These are phyloP conservation scores for Phyllotreta cruciferae DNA, from an alignment of 2,888 invertebrate species.

Conservation along the genomic window DNA sequence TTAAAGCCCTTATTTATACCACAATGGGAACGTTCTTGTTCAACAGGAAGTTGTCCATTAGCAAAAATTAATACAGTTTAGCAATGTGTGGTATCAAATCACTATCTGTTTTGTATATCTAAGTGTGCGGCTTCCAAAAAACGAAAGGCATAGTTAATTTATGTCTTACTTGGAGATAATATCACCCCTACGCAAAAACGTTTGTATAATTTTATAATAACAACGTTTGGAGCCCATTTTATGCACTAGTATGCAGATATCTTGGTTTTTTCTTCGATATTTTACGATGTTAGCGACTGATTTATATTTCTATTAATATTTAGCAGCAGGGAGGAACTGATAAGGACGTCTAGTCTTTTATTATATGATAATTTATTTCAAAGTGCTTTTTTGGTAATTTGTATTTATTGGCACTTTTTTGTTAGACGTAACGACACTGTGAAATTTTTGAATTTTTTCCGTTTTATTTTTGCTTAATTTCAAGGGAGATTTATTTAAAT, in stretches of 20 bases:
- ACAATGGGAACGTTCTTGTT: slow-evolving; percentile 13
- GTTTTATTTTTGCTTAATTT: no score
- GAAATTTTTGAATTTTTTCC: no score
- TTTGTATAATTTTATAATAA: slow-evolving; percentile 39
- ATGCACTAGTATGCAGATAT: slow-evolving; percentile 30
- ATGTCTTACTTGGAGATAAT: slow-evolving; percentile 39
- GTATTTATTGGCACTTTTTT: slow-evolving; percentile 9
- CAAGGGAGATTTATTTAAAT: no score
- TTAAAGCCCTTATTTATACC: slow-evolving; percentile 6
- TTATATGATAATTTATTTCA: slow-evolving; percentile 12
- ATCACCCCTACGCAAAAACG: slow-evolving; percentile 42
- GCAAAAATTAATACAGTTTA: slow-evolving; percentile 49
- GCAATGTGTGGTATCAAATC: slow-evolving; percentile 45
- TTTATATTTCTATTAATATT: slow-evolving; percentile 28
- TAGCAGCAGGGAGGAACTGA: slow-evolving; percentile 19
- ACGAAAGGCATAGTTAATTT: slow-evolving; percentile 37
- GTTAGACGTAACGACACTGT: background rate
- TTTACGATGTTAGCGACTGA: slow-evolving; percentile 21
- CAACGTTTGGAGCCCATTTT: slow-evolving; percentile 26
- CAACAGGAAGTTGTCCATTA: slow-evolving; percentile 46
- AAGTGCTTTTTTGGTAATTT: slow-evolving; percentile 8
- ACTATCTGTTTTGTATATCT: slow-evolving; percentile 45
- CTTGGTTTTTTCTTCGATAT: slow-evolving; percentile 16
- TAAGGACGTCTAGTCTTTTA: slow-evolving; percentile 15
- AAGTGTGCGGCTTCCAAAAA: slow-evolving; percentile 36